Conservation (phyloP, 2,888 invertebrate species). For the Tachina fera region DNA sequence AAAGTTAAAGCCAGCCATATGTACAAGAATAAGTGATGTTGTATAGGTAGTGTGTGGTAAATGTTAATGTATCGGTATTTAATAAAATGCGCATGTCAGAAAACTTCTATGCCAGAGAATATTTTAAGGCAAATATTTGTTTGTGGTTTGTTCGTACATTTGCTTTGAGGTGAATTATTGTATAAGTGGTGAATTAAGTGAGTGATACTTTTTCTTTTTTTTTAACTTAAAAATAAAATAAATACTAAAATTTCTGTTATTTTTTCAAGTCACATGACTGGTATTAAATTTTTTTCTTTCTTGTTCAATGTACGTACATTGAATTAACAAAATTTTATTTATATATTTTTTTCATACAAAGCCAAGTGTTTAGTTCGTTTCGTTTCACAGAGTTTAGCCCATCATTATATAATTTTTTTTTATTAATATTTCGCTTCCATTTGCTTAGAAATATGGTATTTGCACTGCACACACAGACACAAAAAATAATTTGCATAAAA, state of each 20-base stretch:
- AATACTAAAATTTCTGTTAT: slow-evolving; percentile 45
- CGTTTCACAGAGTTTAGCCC: slow-evolving; percentile 48
- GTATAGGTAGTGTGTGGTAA: slow-evolving; percentile 13
- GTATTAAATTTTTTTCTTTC: slow-evolving; percentile 23
- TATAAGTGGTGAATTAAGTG: slow-evolving; percentile 39
- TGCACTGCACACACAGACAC: slow-evolving; percentile 39
- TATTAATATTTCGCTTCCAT: slow-evolving; percentile 32
- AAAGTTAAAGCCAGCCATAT: slow-evolving; percentile 12
- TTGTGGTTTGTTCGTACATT: neutral
- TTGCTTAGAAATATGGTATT: slow-evolving; percentile 22
- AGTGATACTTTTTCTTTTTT: slow-evolving; percentile 17
- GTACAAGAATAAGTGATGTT: slow-evolving; percentile 12
- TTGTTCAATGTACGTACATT: slow-evolving; percentile 12
- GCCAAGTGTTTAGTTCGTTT: slow-evolving; percentile 53
- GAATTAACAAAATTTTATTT: slow-evolving; percentile 48
- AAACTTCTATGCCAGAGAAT: slow-evolving; percentile 47
- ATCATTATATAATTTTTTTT: slow-evolving; percentile 67
- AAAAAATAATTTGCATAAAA: slow-evolving; percentile 13
- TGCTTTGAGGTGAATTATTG: slow-evolving; percentile 4
- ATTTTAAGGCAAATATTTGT: slow-evolving; percentile 22
- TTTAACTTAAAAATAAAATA: slow-evolving; percentile 24
- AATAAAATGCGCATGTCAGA: slow-evolving; percentile 59
- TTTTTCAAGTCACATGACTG: slow-evolving; percentile 63
- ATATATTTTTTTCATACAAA: slow-evolving; percentile 36
- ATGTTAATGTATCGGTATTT: slow-evolving; percentile 43